These are phyloP conservation scores for Propithecus perrieri DNA, from an alignment of 2,797 vertebrate genomes.

Conservation along the genomic window DNA sequence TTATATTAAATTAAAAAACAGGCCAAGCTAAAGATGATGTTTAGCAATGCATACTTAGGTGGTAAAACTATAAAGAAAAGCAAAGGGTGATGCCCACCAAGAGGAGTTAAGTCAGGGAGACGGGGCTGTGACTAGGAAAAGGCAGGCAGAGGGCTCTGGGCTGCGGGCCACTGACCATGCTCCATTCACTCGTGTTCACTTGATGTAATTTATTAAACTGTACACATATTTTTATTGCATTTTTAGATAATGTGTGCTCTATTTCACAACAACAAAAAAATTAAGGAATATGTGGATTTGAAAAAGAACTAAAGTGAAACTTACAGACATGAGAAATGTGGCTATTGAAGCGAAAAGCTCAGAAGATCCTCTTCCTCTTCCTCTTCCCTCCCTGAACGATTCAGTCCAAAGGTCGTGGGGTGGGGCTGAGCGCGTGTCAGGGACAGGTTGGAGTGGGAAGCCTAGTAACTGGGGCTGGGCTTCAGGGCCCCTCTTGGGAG, in stretches of 20 bases:
- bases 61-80: background rate
- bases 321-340: background rate
- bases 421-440: too few relatives aligned
- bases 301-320: background rate
- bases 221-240: background rate
- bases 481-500: background rate
- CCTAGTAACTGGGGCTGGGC: too few relatives aligned
- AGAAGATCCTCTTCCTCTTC: background rate
- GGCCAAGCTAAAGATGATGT: too few relatives aligned
- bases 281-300: background rate
- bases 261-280: background rate
- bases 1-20: too few relatives aligned
- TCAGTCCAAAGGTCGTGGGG: background rate
- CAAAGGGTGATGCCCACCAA: background rate
- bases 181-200: background rate
- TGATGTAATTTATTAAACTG: background rate
- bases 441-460: too few relatives aligned
- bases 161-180: background rate
- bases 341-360: background rate
- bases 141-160: background rate
- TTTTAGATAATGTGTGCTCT: background rate
- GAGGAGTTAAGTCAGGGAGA: background rate
- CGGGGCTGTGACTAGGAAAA: background rate
- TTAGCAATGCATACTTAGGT: background rate
- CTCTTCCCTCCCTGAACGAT: background rate